These are phyloP conservation scores for Squalus acanthias DNA, from an alignment of 2,797 vertebrate species.

Conservation along the genomic window DNA sequence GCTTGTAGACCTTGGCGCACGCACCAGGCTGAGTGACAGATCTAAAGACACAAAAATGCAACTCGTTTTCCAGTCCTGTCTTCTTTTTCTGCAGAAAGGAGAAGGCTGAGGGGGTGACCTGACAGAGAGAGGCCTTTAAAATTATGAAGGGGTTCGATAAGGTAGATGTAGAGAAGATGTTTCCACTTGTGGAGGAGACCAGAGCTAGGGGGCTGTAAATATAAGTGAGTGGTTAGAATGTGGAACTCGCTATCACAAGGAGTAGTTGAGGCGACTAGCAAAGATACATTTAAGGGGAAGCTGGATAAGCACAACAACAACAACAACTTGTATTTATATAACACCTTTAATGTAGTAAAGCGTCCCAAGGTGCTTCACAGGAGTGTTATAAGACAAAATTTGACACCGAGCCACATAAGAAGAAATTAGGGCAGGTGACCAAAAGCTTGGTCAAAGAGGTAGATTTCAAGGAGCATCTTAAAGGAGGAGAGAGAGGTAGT, in stretches of 20 bases:
- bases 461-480: too few species aligned
- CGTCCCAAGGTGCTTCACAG: too few species aligned
- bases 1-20: not conserved
- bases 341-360: too few species aligned
- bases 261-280: not conserved
- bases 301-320: too few species aligned
- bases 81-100: not conserved
- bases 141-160: not conserved
- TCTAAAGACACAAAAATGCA: not conserved
- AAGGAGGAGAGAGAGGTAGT: too few species aligned
- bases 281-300: not conserved
- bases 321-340: too few species aligned
- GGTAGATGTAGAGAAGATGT: not conserved
- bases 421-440: too few species aligned
- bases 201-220: not conserved
- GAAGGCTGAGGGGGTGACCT: not conserved
- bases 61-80: not conserved
- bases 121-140: not conserved
- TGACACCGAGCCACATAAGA: too few species aligned
- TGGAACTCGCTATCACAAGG: not conserved
- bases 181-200: not conserved
- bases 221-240: not conserved
- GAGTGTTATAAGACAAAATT: too few species aligned
- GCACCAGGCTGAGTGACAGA: not conserved
- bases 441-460: too few species aligned